Conservation (phyloP, 1,140 invertebrate genomes). For the Phthorimaea operculella region DNA sequence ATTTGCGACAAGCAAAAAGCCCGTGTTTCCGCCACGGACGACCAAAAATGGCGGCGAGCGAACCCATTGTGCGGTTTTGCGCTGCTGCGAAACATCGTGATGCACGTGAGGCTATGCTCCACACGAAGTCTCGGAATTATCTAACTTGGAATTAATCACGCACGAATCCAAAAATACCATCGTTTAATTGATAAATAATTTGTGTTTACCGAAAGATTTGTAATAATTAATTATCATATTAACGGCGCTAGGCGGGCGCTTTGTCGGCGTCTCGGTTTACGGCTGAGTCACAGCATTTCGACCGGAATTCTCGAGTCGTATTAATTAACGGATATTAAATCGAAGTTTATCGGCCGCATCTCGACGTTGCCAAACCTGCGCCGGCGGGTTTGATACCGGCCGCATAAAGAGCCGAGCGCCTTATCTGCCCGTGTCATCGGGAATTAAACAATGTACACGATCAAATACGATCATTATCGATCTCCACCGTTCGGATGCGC, state of each 20-base stretch:
- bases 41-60: constrained; percentile 36
- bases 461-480: constrained; percentile 52
- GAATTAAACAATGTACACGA: constrained; percentile 61
- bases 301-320: constrained; percentile 56
- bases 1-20: constrained; percentile 37
- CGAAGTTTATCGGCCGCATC: constrained; percentile 60
- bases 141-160: constrained; percentile 6
- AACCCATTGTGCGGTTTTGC: constrained; percentile 38
- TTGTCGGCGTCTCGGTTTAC: constrained; percentile 57
- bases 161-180: constrained; percentile 9
- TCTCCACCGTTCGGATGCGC: constrained; percentile 24
- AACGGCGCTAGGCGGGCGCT: constrained; percentile 53
- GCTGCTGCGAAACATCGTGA: constrained; percentile 28
- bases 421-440: constrained; percentile 59
- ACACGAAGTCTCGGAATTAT: constrained; percentile 18
- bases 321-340: constrained; percentile 67
- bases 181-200: constrained; percentile 43
- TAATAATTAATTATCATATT: constrained; percentile 65
- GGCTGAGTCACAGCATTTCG: constrained; percentile 57
- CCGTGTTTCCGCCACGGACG: constrained; percentile 35
- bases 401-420: constrained; percentile 35
- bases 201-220: constrained; percentile 42
- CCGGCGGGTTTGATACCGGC: constrained; percentile 50
- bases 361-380: constrained; percentile 58
- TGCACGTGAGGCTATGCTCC: constrained; percentile 39